Conservation (phyloP, 2,113 vertebrate species). For the Notothenia coriiceps region DNA sequence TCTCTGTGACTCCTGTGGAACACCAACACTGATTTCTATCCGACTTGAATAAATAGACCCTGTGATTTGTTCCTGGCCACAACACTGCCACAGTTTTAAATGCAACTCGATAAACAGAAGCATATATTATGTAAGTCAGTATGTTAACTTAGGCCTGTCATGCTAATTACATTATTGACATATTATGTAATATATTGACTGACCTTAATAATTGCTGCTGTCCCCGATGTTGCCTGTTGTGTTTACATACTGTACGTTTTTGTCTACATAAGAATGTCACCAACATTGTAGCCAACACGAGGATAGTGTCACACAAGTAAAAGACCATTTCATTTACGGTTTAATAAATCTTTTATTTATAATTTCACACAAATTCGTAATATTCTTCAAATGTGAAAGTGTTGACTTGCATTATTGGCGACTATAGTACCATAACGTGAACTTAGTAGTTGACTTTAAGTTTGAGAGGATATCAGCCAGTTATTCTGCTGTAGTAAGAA, state of each 20-base stretch:
- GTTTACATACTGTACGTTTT: background rate
- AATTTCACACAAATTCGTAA: too few species aligned
- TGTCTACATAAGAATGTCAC: background rate
- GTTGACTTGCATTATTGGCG: too few species aligned
- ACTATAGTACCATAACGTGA: background rate
- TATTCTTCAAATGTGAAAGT: too few species aligned
- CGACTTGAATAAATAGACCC: constrained; percentile 36
- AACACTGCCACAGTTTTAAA: constrained; percentile 8
- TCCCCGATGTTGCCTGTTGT: background rate
- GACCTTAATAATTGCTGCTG: background rate
- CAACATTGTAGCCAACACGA: background rate
- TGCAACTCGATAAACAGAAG: constrained; percentile 11
- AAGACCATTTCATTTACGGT: too few species aligned
- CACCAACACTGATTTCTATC: constrained; percentile 36
- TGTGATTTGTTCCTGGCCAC: constrained; percentile 20
- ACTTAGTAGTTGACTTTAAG: background rate
- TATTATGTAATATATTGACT: background rate
- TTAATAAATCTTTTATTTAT: too few species aligned
- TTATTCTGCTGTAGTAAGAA: background rate
- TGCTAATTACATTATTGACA: too few species aligned
- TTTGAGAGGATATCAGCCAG: background rate
- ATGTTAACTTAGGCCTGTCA: background rate
- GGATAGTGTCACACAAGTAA: too few species aligned
- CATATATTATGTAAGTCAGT: background rate
- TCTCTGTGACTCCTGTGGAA: constrained; percentile 25